These are phyloP conservation scores for Eristalis tenax DNA, from an alignment of 2,888 invertebrate genomes.

Conservation along the genomic window DNA sequence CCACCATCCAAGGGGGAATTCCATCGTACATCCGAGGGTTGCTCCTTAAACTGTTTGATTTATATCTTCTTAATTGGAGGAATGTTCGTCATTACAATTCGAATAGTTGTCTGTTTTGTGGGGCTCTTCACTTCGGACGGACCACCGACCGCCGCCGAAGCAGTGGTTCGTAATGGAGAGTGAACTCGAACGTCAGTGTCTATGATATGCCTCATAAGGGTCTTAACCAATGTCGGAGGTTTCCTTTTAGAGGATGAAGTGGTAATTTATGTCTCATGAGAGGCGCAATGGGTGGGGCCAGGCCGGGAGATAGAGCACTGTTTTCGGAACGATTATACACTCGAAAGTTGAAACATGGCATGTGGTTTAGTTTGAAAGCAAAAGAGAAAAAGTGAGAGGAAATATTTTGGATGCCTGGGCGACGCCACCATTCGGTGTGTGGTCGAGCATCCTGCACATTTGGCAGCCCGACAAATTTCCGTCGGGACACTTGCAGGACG, in stretches of 20 bases:
- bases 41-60: constrained; percentile 67
- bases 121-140: constrained; percentile 41
- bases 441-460: constrained; percentile 48
- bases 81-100: constrained; percentile 68
- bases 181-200: constrained; percentile 23
- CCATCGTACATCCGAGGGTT: not conserved
- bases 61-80: constrained; percentile 71
- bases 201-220: constrained; percentile 49
- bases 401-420: constrained; percentile 46
- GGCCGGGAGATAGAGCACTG: not conserved
- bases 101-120: constrained; percentile 68
- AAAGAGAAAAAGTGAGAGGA: constrained; percentile 20
- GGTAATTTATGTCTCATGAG: constrained; percentile 57
- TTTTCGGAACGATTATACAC: constrained; percentile 49
- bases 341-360: constrained; percentile 56
- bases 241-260: constrained; percentile 43
- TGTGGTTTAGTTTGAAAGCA: constrained; percentile 48
- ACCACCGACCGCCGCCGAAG: not conserved
- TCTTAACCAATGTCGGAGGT: constrained; percentile 33
- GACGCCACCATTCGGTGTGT: constrained; percentile 57
- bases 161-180: constrained; percentile 19
- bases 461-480: constrained; percentile 59
- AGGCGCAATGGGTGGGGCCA: not conserved
- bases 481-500: constrained; percentile 21
- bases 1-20: constrained; percentile 20